These are phyloP conservation scores for Ectropis crepuscularia DNA, from an alignment of 2,888 invertebrate genomes.

Conservation along the genomic window DNA sequence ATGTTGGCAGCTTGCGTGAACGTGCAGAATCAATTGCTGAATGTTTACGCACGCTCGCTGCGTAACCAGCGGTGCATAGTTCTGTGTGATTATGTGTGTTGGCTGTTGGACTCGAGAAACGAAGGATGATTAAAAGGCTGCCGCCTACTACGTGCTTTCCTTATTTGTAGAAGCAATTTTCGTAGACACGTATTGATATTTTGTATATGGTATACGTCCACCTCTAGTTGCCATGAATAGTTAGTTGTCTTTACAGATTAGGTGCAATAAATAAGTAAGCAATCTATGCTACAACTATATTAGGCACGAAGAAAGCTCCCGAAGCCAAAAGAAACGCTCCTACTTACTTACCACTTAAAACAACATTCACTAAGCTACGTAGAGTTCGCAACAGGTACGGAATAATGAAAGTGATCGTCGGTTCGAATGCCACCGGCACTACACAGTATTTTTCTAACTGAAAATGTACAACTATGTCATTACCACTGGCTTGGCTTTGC, in stretches of 20 bases:
- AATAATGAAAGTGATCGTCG: no score
- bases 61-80: conserved; percentile 58
- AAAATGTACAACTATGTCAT: no score
- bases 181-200: conserved; percentile 31
- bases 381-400: no score
- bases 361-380: no score
- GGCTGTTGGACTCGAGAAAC: background rate
- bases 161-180: conserved; percentile 10
- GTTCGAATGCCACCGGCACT: no score
- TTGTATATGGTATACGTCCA: conserved; percentile 15
- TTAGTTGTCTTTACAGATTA: background rate
- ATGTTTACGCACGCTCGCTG: conserved; percentile 53
- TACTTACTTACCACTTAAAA: no score
- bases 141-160: conserved; percentile 12
- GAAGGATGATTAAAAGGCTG: conserved; percentile 9
- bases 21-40: conserved; percentile 58
- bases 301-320: no score
- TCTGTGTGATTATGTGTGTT: conserved; percentile 52
- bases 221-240: background rate
- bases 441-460: no score
- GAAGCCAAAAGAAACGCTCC: no score
- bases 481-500: no score
- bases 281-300: no score
- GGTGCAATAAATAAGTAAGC: background rate
- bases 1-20: conserved; percentile 56